Percentiles rank a stretch among this genome's conserved stretches.
phyloP scores from a whole-genome alignment of 2,797 vertebrate species.

The Philypnodon macrostomus region DNA sequence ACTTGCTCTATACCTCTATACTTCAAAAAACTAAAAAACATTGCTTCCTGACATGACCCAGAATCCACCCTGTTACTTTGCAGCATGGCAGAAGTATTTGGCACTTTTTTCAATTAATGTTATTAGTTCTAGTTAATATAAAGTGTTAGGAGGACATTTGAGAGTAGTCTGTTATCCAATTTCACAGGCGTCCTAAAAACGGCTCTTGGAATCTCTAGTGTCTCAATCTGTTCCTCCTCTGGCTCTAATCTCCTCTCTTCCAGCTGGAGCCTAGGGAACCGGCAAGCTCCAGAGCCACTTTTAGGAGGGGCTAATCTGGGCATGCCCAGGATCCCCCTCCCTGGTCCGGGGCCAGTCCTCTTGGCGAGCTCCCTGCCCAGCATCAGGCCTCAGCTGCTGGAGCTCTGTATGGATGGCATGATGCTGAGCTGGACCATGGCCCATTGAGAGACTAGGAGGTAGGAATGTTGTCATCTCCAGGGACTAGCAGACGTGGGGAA shows the following conservation, averaged over 20 bases:
- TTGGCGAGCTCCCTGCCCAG: constrained; percentile 52
- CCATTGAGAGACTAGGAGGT: constrained; percentile 21
- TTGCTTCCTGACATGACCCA: constrained; percentile 15
- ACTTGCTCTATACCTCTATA: no score
- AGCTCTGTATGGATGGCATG: constrained; percentile 18
- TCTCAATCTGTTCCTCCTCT: constrained; percentile 57
- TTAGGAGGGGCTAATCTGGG: constrained; percentile 64
- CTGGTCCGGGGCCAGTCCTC: constrained; percentile 60
- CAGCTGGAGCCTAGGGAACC: constrained; percentile 59
- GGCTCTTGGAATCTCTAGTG: constrained; percentile 63
- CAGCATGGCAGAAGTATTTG: constrained; percentile 50
- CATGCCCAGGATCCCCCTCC: constrained; percentile 61
- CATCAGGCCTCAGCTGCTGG: constrained; percentile 38
- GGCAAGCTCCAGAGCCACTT: constrained; percentile 49
- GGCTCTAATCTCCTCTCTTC: constrained; percentile 63
- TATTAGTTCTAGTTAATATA: constrained; percentile 74
- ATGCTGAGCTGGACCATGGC: constrained; percentile 28
- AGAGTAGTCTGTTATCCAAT: constrained; percentile 74
- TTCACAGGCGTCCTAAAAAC: constrained; percentile 68
- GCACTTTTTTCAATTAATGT: constrained; percentile 65
- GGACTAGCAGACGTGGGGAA: neutral
- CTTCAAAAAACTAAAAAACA: neutral
- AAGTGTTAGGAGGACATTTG: constrained; percentile 65
- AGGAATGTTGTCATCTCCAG: neutral
- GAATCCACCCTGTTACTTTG: constrained; percentile 24